These are phyloP conservation scores for Spilarctia lutea DNA, from an alignment of 2,888 invertebrate species.

Conservation along the genomic window DNA sequence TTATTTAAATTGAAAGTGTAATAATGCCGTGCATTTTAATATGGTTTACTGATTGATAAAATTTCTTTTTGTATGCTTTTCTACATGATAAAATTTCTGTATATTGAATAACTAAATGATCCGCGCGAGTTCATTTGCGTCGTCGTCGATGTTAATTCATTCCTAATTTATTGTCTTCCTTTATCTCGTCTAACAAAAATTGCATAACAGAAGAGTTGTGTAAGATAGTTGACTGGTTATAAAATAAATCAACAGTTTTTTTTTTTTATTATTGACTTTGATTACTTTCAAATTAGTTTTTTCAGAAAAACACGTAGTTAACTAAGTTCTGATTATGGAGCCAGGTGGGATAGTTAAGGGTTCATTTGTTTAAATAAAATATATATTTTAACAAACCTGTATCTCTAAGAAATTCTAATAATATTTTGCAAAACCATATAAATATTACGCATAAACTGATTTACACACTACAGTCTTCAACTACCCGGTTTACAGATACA, in stretches of 20 bases:
- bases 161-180: no score
- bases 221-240: no score
- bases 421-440: background rate
- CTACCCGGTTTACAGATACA: background rate
- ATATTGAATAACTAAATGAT: no score
- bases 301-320: background rate
- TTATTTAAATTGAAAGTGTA: background rate
- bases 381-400: no score
- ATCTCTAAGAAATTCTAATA: background rate
- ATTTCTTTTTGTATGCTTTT: no score
- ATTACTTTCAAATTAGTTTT: background rate
- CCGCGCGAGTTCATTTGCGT: no score
- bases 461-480: no score
- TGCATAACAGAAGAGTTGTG: no score
- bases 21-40: background rate
- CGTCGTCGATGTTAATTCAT: no score
- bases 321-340: background rate
- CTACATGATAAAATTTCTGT: no score
- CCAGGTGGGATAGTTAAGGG: background rate
- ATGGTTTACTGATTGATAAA: no score
- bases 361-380: background rate
- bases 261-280: background rate
- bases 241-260: no score
- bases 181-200: background rate
- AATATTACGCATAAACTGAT: background rate